Evolutionary conservation across 35 echinoderm and acorn worm genomes (phyloP).

Genomic region (Ophioderma brevispina): DNA sequence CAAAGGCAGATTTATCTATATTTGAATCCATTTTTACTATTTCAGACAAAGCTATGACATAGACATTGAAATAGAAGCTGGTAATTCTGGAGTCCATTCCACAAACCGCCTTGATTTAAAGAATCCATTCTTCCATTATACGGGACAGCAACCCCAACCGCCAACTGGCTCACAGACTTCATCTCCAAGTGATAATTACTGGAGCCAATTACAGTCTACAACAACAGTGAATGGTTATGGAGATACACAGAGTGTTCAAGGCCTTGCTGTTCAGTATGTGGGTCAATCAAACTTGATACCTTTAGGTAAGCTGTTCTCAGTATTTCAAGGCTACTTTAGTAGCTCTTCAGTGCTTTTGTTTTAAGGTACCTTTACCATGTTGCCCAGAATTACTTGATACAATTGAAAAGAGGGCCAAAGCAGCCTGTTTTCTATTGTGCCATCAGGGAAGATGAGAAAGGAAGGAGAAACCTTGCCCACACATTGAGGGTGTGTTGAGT

Average conservation of each 20-base stretch:
- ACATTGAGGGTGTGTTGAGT: too few relatives aligned
- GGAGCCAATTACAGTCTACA: constrained; percentile 53
- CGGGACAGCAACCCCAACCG: constrained; percentile 66
- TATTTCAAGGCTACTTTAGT: too few relatives aligned
- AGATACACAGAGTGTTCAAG: constrained; percentile 44
- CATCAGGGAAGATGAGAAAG: too few relatives aligned
- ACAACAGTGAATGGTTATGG: constrained; percentile 49
- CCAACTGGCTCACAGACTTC: constrained; percentile 55
- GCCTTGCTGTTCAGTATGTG: constrained; percentile 48
- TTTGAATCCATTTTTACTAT: too few relatives aligned
- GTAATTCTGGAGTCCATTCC: constrained; percentile 64
- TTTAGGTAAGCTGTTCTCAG: constrained; percentile 62
- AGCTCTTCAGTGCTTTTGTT: too few relatives aligned
- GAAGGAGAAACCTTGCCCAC: too few relatives aligned
- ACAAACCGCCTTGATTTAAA: constrained; percentile 97
- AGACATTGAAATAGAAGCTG: constrained; percentile 84
- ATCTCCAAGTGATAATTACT: constrained; percentile 89
- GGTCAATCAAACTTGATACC: constrained; percentile 88
- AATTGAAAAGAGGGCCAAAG: too few relatives aligned
- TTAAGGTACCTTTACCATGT: too few relatives aligned
- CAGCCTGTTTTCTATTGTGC: too few relatives aligned
- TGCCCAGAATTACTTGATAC: too few relatives aligned
- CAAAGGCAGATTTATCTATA: too few relatives aligned
- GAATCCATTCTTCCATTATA: constrained; percentile 99
- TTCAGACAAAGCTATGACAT: constrained; percentile 99